Evolutionary conservation across 1,140 invertebrate species (phyloP).

Genomic region (Rhynchophorus ferrugineus): DNA sequence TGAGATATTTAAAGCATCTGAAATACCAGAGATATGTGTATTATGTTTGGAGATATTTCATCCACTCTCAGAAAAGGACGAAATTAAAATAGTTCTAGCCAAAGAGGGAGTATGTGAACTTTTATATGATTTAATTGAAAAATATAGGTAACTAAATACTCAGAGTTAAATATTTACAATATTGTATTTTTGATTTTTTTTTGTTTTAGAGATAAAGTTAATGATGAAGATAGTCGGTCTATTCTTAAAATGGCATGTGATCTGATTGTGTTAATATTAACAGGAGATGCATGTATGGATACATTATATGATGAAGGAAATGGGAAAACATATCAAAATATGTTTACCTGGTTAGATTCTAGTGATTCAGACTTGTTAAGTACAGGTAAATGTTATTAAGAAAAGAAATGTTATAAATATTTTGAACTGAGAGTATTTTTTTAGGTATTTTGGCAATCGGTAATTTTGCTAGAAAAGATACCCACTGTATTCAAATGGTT

Average conservation of each 20-base stretch:
- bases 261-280: constrained; percentile 73
- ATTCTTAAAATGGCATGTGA: constrained; percentile 78
- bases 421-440: background rate
- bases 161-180: too few relatives aligned
- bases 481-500: constrained; percentile 77
- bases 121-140: constrained; percentile 65
- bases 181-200: background rate
- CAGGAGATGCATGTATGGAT: constrained; percentile 84
- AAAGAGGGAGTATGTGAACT: constrained; percentile 66
- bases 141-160: constrained; percentile 46
- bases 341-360: constrained; percentile 70
- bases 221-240: constrained; percentile 61
- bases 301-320: constrained; percentile 63
- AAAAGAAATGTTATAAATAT: too few relatives aligned
- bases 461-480: constrained; percentile 82
- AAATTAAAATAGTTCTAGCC: constrained; percentile 67
- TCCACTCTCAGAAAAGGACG: constrained; percentile 68
- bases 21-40: constrained; percentile 60
- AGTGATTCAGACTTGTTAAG: constrained; percentile 66
- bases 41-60: constrained; percentile 68
- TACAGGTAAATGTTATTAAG: constrained; percentile 45
- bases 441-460: constrained; percentile 68
- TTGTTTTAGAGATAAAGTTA: constrained; percentile 34
- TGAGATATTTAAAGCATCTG: constrained; percentile 52
- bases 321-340: constrained; percentile 61